Evolutionary conservation across 2,888 invertebrate species (phyloP).

Genomic region (Pseudeuparius sepicola): DNA sequence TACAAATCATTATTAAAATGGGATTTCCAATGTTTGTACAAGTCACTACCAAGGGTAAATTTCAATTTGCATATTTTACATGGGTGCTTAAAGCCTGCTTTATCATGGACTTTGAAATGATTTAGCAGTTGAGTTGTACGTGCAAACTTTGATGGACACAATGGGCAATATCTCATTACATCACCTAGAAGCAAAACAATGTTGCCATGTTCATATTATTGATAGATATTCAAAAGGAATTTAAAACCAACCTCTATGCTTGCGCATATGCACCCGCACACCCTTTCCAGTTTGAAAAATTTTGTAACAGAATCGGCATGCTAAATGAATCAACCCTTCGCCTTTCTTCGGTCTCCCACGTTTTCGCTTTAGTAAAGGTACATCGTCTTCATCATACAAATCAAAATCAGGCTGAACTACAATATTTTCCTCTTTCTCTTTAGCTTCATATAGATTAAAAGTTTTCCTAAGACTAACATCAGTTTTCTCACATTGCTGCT

Average conservation of each 20-base stretch:
- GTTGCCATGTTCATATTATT: too few species aligned
- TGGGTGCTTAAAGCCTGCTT: conserved; percentile 22
- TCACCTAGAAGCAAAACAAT: too few species aligned
- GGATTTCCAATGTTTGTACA: conserved; percentile 24
- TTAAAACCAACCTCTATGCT: too few species aligned
- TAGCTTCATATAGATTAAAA: conserved; percentile 19
- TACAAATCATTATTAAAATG: conserved; percentile 19
- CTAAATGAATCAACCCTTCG: too few species aligned
- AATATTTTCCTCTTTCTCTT: conserved; percentile 26
- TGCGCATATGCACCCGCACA: conserved; percentile 32
- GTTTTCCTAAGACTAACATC: conserved; percentile 33
- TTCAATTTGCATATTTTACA: conserved; percentile 25
- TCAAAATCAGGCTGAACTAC: conserved; percentile 28
- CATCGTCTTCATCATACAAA: conserved; percentile 27
- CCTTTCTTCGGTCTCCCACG: conserved; percentile 22
- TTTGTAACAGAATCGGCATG: conserved; percentile 34
- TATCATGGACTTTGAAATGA: conserved; percentile 34
- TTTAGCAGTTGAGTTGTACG: conserved; percentile 34
- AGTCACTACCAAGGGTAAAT: conserved; percentile 22
- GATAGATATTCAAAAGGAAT: too few species aligned
- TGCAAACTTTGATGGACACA: conserved; percentile 34
- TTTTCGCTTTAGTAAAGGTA: conserved; percentile 24
- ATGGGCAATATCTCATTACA: conserved; percentile 33
- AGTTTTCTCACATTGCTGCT: conserved; percentile 37
- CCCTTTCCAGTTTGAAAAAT: conserved; percentile 32